Evolutionary conservation across 1,140 invertebrate species (phyloP).

Genomic region (Radopholus similis): DNA sequence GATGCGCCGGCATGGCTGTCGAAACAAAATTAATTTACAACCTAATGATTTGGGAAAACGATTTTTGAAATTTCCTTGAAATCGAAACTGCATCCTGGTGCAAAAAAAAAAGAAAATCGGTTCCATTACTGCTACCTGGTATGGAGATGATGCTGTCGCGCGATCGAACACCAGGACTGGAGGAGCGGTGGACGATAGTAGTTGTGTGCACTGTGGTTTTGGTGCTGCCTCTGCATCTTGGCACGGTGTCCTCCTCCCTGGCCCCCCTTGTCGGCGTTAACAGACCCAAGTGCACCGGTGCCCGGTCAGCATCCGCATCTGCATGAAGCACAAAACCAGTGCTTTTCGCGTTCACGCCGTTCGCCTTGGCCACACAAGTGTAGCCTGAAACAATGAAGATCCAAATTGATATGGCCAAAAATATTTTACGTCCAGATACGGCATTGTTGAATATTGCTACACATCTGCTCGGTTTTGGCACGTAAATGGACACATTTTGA

Average conservation of each 20-base stretch:
- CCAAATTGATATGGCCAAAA: background rate
- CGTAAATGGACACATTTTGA: slow-evolving; percentile 42
- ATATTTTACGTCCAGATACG: background rate
- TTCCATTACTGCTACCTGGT: slow-evolving; percentile 1
- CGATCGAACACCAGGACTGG: too few species aligned
- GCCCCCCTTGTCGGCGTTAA: background rate
- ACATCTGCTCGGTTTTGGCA: slow-evolving; percentile 50
- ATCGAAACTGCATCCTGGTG: background rate
- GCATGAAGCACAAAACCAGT: slow-evolving; percentile 26
- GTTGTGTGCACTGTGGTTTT: slow-evolving; percentile 35
- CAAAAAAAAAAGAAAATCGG: too few species aligned
- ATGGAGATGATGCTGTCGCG: slow-evolving; percentile 21
- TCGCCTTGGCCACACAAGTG: slow-evolving; percentile 55
- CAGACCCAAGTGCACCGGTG: background rate
- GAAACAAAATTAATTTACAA: background rate
- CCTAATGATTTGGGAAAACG: background rate
- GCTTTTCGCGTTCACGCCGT: slow-evolving; percentile 49
- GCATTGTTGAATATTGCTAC: slow-evolving; percentile 47
- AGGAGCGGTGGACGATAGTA: slow-evolving; percentile 22
- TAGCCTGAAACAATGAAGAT: slow-evolving; percentile 46
- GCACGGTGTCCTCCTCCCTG: background rate
- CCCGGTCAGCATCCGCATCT: background rate
- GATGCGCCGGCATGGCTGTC: background rate
- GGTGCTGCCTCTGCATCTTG: slow-evolving; percentile 18
- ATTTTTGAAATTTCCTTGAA: slow-evolving; percentile 10